A percentile compares a stretch with the other conserved stretches of the same genome.
Evolutionary conservation across 2,888 invertebrate genomes (phyloP).

Genomic region (Campoplex capitator): DNA sequence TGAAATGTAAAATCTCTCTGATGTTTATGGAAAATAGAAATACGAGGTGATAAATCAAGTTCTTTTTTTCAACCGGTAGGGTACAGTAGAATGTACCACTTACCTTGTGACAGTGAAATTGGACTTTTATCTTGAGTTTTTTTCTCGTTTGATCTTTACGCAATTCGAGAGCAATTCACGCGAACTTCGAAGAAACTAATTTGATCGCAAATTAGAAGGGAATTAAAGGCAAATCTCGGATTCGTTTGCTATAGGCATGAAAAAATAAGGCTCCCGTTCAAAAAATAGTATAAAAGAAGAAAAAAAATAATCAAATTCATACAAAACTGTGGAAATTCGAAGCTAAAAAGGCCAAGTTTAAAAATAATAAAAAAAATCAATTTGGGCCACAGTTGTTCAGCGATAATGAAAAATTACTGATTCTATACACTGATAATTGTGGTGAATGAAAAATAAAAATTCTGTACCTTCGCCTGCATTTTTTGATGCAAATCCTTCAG

Average conservation of each 20-base stretch:
- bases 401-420: neutral
- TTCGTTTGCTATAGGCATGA: neutral
- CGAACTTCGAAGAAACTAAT: conserved; percentile 2
- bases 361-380: neutral
- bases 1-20: conserved; percentile 68
- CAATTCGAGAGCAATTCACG: conserved; percentile 34
- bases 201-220: neutral
- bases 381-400: neutral
- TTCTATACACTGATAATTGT: neutral
- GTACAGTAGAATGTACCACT: conserved; percentile 56
- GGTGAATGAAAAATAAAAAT: neutral
- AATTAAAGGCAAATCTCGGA: neutral
- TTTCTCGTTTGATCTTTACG: conserved; percentile 23
- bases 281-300: neutral
- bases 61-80: conserved; percentile 27
- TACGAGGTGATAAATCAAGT: neutral
- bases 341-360: neutral
- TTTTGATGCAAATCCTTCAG: conserved; percentile 79
- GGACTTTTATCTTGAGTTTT: conserved; percentile 53
- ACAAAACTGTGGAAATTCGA: neutral
- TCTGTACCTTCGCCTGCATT: conserved; percentile 79
- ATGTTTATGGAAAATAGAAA: conserved; percentile 20
- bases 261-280: neutral
- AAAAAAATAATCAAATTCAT: neutral
- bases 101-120: conserved; percentile 46